These are phyloP conservation scores for Sinocyclocheilus anshuiensis DNA, from an alignment of 2,113 vertebrate genomes.

Conservation along the genomic window DNA sequence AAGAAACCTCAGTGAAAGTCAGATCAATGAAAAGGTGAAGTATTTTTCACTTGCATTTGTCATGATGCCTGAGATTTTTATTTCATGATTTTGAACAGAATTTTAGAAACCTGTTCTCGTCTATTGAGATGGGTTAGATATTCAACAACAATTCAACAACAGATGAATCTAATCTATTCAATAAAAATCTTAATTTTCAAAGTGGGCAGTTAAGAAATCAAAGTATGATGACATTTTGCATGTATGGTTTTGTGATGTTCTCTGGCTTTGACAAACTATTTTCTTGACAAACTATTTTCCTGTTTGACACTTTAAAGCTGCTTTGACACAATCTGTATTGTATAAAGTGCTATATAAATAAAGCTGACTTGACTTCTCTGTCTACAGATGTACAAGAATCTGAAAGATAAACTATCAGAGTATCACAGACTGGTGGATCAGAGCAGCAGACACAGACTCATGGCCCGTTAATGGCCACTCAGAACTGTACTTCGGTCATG, in stretches of 20 bases:
- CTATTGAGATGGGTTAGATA: no score
- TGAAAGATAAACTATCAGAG: slow-evolving; percentile 81
- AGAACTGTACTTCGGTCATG: background rate
- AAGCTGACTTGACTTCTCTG: background rate
- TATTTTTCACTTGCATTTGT: background rate
- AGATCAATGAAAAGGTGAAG: slow-evolving; percentile 72
- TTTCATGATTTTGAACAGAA: background rate
- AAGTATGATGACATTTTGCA: background rate
- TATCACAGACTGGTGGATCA: slow-evolving; percentile 73
- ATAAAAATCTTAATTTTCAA: background rate
- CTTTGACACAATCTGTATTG: no score
- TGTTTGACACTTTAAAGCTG: no score
- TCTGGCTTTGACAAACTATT: background rate
- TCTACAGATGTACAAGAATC: slow-evolving; percentile 80
- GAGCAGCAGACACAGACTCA: slow-evolving; percentile 75
- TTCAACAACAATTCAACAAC: no score
- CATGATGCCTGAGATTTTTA: background rate
- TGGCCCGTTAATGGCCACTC: slow-evolving; percentile 50
- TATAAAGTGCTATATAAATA: no score
- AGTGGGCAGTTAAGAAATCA: background rate
- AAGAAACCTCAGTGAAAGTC: slow-evolving; percentile 80
- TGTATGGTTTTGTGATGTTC: background rate
- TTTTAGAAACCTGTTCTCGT: no score
- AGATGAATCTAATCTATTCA: background rate
- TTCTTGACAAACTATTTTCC: background rate